Evolutionary conservation across 2,888 invertebrate species (phyloP).

Genomic region (Pristionchus exspectatus): DNA sequence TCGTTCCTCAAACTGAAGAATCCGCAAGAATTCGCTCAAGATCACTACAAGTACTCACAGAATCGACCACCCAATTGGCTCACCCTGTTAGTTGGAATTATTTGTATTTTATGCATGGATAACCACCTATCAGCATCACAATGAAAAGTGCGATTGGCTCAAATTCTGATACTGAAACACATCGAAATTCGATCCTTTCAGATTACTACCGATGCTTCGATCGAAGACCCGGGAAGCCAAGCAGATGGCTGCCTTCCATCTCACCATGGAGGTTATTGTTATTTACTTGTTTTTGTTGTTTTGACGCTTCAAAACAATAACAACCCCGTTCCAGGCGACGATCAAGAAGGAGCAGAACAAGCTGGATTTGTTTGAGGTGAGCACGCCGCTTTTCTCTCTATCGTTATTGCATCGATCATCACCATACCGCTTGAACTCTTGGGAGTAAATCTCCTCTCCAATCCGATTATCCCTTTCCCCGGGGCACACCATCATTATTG

Average conservation of each 20-base stretch:
- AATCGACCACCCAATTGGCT: constrained; percentile 77
- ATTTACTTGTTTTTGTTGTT: background rate
- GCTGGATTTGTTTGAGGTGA: constrained; percentile 75
- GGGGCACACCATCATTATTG: background rate
- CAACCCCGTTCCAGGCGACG: constrained; percentile 84
- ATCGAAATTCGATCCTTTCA: constrained; percentile 58
- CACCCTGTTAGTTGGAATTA: constrained; percentile 61
- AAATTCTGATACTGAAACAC: background rate
- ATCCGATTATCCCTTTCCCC: constrained; percentile 7
- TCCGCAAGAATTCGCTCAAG: constrained; percentile 92
- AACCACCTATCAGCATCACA: background rate
- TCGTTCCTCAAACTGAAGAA: constrained; percentile 95
- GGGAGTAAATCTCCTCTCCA: background rate
- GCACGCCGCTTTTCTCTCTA: constrained; percentile 8
- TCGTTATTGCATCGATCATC: background rate
- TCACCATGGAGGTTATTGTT: constrained; percentile 89
- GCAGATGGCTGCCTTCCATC: constrained; percentile 96
- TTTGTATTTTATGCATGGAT: background rate
- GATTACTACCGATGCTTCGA: constrained; percentile 92
- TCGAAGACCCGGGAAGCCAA: constrained; percentile 96
- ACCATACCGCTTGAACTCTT: background rate
- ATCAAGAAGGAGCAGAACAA: constrained; percentile 87
- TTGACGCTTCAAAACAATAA: background rate
- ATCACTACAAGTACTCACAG: constrained; percentile 82
- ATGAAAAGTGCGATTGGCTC: background rate